A percentile compares a stretch with the other conserved stretches of the same genome.
Evolutionary conservation across 2,797 vertebrate genomes (phyloP).

Genomic region (Poecilia gillii): DNA sequence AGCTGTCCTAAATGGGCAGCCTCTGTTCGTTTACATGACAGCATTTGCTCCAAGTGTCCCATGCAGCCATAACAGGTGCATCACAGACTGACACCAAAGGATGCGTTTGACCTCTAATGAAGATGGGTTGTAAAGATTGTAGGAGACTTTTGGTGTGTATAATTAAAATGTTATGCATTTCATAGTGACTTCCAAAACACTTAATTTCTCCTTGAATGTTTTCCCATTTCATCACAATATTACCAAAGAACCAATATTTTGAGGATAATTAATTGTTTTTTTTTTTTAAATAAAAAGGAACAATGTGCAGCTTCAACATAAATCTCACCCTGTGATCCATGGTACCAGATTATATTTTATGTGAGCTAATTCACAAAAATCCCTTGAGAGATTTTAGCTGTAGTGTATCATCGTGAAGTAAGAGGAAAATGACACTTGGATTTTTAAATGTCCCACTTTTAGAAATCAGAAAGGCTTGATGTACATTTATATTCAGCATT

Average conservation of each 20-base stretch:
- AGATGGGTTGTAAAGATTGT: background rate
- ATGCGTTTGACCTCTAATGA: slow-evolving; percentile 19
- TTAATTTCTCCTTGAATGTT: background rate
- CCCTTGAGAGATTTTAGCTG: background rate
- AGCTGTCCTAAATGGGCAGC: slow-evolving; percentile 15
- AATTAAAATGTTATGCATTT: background rate
- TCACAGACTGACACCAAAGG: slow-evolving; percentile 18
- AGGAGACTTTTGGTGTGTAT: background rate
- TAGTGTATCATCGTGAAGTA: background rate
- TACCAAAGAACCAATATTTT: background rate
- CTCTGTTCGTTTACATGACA: slow-evolving; percentile 13
- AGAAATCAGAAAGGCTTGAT: background rate
- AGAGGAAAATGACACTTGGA: background rate
- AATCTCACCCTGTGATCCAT: no score
- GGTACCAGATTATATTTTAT: no score
- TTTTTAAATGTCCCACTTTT: background rate
- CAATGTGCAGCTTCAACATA: no score
- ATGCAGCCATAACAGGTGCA: slow-evolving; percentile 1
- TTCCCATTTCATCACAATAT: background rate
- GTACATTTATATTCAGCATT: background rate
- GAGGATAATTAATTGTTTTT: background rate
- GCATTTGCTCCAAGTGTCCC: slow-evolving; percentile 19
- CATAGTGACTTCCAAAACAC: background rate
- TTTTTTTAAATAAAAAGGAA: no score
- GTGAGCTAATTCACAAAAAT: no score